These are phyloP conservation scores for Antheraea yamamai DNA, from an alignment of 2,888 invertebrate genomes.

Conservation along the genomic window DNA sequence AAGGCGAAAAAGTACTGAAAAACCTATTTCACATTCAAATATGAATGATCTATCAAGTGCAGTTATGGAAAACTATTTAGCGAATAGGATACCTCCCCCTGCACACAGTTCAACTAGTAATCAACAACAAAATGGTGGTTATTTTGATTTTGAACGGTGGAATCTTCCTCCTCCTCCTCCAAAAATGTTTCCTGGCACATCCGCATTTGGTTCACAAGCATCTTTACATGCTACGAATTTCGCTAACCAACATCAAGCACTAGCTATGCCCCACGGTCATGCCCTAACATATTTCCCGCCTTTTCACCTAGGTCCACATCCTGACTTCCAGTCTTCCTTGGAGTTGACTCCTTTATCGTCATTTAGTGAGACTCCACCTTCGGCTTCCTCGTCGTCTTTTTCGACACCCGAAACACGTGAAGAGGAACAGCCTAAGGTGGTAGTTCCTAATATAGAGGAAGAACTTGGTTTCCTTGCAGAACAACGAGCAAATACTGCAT, in stretches of 20 bases:
- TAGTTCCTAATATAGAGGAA: constrained; percentile 94
- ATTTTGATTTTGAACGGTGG: constrained; percentile 92
- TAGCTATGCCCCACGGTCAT: constrained; percentile 86
- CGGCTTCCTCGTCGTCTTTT: constrained; percentile 81
- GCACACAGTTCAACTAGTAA: constrained; percentile 85
- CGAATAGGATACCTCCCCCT: constrained; percentile 86
- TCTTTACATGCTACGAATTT: constrained; percentile 80
- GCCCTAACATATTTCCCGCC: constrained; percentile 90
- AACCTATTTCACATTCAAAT: constrained; percentile 65
- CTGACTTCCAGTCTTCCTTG: constrained; percentile 85
- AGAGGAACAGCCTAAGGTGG: constrained; percentile 90
- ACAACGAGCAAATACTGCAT: constrained; percentile 78
- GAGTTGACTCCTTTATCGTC: constrained; percentile 84
- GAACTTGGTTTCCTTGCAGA: constrained; percentile 91
- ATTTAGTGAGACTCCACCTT: constrained; percentile 82
- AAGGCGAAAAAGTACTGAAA: constrained; percentile 84
- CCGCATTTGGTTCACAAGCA: constrained; percentile 83
- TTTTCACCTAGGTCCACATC: constrained; percentile 87
- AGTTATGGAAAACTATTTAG: constrained; percentile 80
- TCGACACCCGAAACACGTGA: constrained; percentile 82
- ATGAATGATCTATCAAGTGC: constrained; percentile 80
- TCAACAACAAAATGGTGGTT: constrained; percentile 85
- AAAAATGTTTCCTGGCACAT: constrained; percentile 85
- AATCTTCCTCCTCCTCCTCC: constrained; percentile 86
- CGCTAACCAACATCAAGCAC: constrained; percentile 84